Percentiles rank a stretch among this genome's conserved stretches.
These are phyloP conservation scores for Graphium colonna DNA, from an alignment of 2,888 invertebrate genomes.

Conservation along the genomic window DNA sequence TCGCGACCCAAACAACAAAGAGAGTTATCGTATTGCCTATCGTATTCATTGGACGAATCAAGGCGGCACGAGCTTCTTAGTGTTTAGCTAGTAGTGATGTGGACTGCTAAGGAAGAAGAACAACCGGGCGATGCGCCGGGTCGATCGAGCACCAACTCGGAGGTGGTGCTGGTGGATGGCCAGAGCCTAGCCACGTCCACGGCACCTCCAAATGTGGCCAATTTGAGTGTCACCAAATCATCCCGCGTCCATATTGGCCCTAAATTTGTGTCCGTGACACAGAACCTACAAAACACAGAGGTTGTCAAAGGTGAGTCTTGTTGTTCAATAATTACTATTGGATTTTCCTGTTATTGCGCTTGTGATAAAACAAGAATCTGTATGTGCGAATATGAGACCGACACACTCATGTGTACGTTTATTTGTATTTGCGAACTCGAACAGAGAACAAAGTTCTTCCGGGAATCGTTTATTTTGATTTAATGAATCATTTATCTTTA, in stretches of 20 bases:
- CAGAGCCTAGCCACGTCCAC: constrained; percentile 33
- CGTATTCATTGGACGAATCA: constrained; percentile 32
- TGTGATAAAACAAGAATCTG: background rate
- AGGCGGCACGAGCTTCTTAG: constrained; percentile 29
- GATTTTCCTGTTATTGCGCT: constrained; percentile 16
- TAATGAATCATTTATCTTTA: background rate
- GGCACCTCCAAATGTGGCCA: constrained; percentile 43
- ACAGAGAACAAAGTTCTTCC: too few species aligned
- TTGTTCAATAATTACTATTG: constrained; percentile 1
- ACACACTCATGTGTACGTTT: background rate
- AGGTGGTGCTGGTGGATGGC: constrained; percentile 45
- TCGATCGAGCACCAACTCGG: constrained; percentile 39
- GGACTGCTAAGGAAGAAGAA: constrained; percentile 36
- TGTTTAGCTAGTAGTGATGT: constrained; percentile 40
- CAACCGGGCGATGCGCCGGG: constrained; percentile 33
- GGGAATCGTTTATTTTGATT: too few species aligned
- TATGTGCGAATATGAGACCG: background rate
- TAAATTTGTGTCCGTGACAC: constrained; percentile 60
- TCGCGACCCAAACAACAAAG: constrained; percentile 40
- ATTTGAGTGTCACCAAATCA: constrained; percentile 55
- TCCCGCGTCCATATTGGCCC: constrained; percentile 61
- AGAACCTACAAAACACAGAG: constrained; percentile 61
- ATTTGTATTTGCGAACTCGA: background rate
- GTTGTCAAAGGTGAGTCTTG: constrained; percentile 63
- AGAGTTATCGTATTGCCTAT: constrained; percentile 38